phyloP scores from a whole-genome alignment of 1,140 invertebrate species.

The Hycleus phaleratus region DNA sequence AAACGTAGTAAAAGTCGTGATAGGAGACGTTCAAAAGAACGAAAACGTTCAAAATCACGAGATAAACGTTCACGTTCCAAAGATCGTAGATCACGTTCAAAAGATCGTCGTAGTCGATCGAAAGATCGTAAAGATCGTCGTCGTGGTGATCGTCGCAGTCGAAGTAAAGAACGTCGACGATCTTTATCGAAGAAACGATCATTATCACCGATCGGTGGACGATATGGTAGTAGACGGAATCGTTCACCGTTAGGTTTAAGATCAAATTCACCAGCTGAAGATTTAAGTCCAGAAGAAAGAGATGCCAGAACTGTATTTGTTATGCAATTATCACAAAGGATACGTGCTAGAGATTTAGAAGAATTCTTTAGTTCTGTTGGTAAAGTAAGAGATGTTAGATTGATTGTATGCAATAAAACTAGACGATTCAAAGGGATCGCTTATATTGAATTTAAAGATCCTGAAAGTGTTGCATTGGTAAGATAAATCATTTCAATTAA shows the following conservation, averaged over 20 bases:
- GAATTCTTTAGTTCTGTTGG: slow-evolving; percentile 99
- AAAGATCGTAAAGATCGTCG: slow-evolving; percentile 16
- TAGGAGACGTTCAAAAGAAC: slow-evolving; percentile 33
- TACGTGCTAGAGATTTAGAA: slow-evolving; percentile 92
- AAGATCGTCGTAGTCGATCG: slow-evolving; percentile 37
- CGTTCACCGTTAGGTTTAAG: slow-evolving; percentile 28
- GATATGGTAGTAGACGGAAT: neutral
- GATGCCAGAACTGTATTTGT: slow-evolving; percentile 98
- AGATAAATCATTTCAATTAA: slow-evolving; percentile 35
- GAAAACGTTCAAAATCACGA: slow-evolving; percentile 30
- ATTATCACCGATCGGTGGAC: slow-evolving; percentile 22
- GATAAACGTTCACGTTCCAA: slow-evolving; percentile 44
- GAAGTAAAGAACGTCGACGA: slow-evolving; percentile 38
- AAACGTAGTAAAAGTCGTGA: slow-evolving; percentile 40
- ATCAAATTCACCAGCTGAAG: slow-evolving; percentile 46
- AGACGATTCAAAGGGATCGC: slow-evolving; percentile 97
- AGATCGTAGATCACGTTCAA: slow-evolving; percentile 43
- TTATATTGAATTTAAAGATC: slow-evolving; percentile 98
- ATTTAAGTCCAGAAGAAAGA: slow-evolving; percentile 93
- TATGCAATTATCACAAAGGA: slow-evolving; percentile 91
- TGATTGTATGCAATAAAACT: slow-evolving; percentile 99
- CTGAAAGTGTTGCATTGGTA: slow-evolving; percentile 92
- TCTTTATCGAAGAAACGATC: slow-evolving; percentile 30
- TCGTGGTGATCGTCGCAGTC: slow-evolving; percentile 25
- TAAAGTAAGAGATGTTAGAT: slow-evolving; percentile 94